Evolutionary conservation across 2,797 vertebrate species (phyloP), one percentile per base, ranked within the genome.

Genomic region (Poecilia picta): DNA sequence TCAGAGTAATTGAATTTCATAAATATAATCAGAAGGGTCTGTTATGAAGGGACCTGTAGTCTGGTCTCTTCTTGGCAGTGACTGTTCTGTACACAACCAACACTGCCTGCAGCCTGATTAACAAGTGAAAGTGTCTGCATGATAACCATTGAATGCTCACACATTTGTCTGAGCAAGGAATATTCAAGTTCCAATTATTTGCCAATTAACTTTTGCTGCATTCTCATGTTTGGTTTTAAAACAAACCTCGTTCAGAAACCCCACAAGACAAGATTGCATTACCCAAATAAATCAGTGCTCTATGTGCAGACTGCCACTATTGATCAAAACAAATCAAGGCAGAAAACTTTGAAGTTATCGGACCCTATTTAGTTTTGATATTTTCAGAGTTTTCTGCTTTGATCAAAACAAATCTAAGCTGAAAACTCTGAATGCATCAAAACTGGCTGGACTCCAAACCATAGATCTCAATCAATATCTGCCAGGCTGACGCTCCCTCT

Each of bases 1-100:
- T 95, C 95, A 93, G 82, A 83, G 86, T 95, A 95, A 96, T 95
- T 94, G 90, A 95, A 95, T 96, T 95, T 90, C 88, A 93, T 94
- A 93, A 95, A 94, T 94, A 89, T 93, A 95, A 95, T 95, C 91
- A 94, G 88, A 93, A 90, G 86, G 92, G 86, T 91, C 90, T 94
- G 94, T 95, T 95, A 89, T 93, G 92, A 92, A 83, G 81, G 82
- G 87, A 85, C 87, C 90, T 89, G 85, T 76, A 76, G 84, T 87
- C 80, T 92, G 83, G 36, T 84, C 76, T 81, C 73, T 85, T 82
- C 86, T 79, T 55, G 80, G 75, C 80, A 79, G 83, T 72, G 77
- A 75, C 88, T 86, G 73, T 78, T 89, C 28, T 73, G 79, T 79
- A 80, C 79, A 82, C 85, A 88, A 82, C 82, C 68, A 64, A 83